Percentiles rank a stretch among this genome's conserved stretches.
phyloP scores from a whole-genome alignment of 2,113 vertebrate species.

The Lagopus leucura region DNA sequence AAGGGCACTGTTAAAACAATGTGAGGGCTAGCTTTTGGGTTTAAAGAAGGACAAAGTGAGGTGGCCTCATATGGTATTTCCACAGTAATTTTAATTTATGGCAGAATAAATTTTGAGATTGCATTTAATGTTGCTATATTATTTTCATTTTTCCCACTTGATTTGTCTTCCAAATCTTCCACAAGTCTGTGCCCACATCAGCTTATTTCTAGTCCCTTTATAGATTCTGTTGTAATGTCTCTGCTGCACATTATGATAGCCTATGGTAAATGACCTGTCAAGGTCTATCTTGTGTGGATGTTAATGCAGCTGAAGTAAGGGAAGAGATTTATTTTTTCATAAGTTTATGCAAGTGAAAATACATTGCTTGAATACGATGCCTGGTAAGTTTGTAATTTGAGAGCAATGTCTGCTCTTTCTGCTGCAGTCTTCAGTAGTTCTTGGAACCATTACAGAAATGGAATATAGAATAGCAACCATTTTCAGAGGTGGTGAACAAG shows the following conservation, averaged over 20 bases:
- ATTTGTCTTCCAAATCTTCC: not conserved
- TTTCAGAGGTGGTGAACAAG: not conserved
- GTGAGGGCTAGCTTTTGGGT: rapidly evolving
- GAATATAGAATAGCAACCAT: not conserved
- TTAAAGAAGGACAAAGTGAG: not conserved
- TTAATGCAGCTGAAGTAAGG: not conserved
- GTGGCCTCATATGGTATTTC: not conserved
- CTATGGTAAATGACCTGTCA: not conserved
- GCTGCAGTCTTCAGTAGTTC: not conserved
- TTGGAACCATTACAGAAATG: not conserved
- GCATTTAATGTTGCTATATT: not conserved
- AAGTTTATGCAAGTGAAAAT: not conserved
- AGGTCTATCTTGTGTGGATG: not conserved
- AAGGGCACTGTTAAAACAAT: not conserved
- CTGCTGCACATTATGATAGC: not conserved
- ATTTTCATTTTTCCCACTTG: not conserved
- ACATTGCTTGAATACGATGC: not conserved
- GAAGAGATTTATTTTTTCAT: not conserved
- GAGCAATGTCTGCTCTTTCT: not conserved
- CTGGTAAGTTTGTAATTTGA: not conserved
- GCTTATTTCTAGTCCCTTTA: not conserved
- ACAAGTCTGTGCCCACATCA: not conserved
- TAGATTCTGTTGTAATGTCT: not conserved
- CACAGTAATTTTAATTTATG: not conserved
- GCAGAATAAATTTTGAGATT: not conserved